A percentile compares a stretch with the other conserved stretches of the same genome.
Evolutionary conservation across 2,888 invertebrate species (phyloP).

Genomic region (Euphydryas editha): DNA sequence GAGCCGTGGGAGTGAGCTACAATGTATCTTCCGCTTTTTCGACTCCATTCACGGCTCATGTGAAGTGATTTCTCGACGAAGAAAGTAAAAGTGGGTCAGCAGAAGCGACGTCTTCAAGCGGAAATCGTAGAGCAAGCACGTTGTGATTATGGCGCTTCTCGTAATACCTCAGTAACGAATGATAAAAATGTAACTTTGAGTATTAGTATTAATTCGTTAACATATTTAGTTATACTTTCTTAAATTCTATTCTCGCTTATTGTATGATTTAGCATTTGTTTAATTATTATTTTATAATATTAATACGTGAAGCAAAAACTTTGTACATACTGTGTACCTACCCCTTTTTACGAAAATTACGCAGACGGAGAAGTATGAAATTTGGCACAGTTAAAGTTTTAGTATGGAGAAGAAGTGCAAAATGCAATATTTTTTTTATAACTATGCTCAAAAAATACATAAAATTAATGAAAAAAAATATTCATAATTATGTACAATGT

Average conservation of each 20-base stretch:
- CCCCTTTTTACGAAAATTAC: too few species aligned
- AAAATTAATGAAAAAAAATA: too few species aligned
- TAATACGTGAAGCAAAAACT: too few species aligned
- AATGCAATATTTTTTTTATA: too few species aligned
- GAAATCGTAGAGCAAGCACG: slow-evolving; percentile 43
- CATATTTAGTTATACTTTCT: not conserved
- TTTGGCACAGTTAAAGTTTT: too few species aligned
- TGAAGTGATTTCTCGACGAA: slow-evolving; percentile 73
- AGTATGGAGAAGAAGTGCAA: too few species aligned
- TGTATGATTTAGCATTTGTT: not conserved
- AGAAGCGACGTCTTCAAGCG: slow-evolving; percentile 50
- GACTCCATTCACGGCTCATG: slow-evolving; percentile 69
- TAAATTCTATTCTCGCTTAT: not conserved
- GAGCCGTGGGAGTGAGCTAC: slow-evolving; percentile 71
- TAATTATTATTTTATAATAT: not conserved
- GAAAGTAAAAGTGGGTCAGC: slow-evolving; percentile 80
- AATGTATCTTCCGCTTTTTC: slow-evolving; percentile 76
- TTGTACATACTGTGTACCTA: too few species aligned
- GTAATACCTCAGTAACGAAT: slow-evolving; percentile 36
- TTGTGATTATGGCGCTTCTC: slow-evolving; percentile 37
- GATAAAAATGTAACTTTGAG: slow-evolving; percentile 22
- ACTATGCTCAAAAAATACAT: too few species aligned
- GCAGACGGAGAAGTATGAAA: too few species aligned
- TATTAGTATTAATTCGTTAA: not conserved
- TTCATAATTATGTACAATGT: too few species aligned